Evolutionary conservation across 2,797 vertebrate genomes (phyloP), one percentile per base, ranked within the genome.

Genomic region (Pangasius djambal): DNA sequence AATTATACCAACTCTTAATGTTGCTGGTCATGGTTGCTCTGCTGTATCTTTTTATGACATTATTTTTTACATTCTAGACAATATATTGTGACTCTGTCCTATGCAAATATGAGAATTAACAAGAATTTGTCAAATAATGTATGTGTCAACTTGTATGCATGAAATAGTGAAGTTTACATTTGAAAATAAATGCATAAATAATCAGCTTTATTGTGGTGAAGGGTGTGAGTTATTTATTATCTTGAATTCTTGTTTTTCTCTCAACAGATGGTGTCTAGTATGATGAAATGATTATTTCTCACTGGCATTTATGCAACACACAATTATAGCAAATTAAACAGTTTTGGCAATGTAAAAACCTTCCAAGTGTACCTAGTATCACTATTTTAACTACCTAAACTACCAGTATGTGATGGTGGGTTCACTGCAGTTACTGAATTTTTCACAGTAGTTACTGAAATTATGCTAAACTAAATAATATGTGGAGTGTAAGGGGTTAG

Each of bases 81-180:
- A 97, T 98, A 98, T 98, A 99, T 98, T 98, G 97, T 98, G 97
- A 98, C 97, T 96, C 97, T 96, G 97, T 97, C 97, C 97, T 99
- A 98, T 97, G 97, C 97, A 98, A 97, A 96, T 96, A 96, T 96
- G 94, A 97, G 96, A 96, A 96, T 95, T 97, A 97, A 97, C 95
- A 95, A 95, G 96, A 97, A 96, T 91, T 94, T 97, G 97, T 98
- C 97, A 97, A 96, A 97, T 96, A 96, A 96, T 97, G 96, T 97
- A 95, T 96, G 97, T 98, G 97, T 97, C 98, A 98, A 98, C 95
- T 97, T 97, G 97, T 98, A 98, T 98, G 98, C 98, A 99, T 98
- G 98, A 96, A 96, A 97, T 99, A 99, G 97, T 97, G 97, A 98
- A 94, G 96, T 99, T 98, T 99, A 98, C 97, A 97, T 98, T 98